A percentile compares a stretch with the other conserved stretches of the same genome.
Evolutionary conservation across 2,797 vertebrate genomes (phyloP).

Genomic region (Spinibarbus caldwelli): DNA sequence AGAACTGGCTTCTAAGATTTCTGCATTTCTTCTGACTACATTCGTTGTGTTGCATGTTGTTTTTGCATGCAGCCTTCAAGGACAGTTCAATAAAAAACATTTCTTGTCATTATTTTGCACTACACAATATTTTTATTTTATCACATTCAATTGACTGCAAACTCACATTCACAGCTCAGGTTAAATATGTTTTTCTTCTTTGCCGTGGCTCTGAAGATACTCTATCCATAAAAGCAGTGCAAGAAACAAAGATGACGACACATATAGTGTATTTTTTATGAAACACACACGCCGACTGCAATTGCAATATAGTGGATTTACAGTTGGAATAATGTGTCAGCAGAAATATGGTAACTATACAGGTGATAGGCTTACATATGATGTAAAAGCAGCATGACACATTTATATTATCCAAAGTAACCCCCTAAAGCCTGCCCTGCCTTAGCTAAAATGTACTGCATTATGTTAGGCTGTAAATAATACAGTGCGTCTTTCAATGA

Average conservation of each 20-base stretch:
- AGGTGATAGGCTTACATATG: not conserved
- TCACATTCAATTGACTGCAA: not conserved
- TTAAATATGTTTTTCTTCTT: not conserved
- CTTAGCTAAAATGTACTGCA: not conserved
- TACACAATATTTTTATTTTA: not conserved
- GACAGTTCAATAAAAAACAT: not conserved
- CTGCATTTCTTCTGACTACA: not conserved
- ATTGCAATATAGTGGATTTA: not conserved
- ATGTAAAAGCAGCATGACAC: not conserved
- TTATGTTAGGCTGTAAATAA: slow-evolving; percentile 5
- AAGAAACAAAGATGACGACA: not conserved
- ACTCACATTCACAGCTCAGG: not conserved
- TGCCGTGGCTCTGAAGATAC: not conserved
- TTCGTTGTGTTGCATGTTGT: not conserved
- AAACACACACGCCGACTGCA: not conserved
- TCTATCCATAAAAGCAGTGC: not conserved
- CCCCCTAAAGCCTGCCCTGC: not conserved
- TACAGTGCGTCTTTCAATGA: not conserved
- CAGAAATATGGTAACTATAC: not conserved
- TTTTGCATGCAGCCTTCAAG: not conserved
- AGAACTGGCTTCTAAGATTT: not conserved
- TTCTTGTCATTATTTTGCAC: not conserved
- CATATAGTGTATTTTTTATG: not conserved
- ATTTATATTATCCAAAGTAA: slow-evolving; percentile 23
- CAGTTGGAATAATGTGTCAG: slow-evolving; percentile 1